phyloP scores from a whole-genome alignment of 1,140 invertebrate species.

The Monochamus saltuarius region DNA sequence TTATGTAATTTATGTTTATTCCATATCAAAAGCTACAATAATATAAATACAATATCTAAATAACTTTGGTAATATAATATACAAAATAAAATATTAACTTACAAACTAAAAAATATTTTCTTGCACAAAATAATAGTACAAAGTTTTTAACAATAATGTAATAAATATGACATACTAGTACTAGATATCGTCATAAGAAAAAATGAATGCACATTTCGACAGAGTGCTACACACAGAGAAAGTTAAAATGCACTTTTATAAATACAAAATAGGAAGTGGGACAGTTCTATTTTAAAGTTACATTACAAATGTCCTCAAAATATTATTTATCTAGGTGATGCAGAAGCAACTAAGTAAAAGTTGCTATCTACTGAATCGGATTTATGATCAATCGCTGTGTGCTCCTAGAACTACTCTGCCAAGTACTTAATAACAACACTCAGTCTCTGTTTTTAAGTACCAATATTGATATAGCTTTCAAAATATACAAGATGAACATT shows the following conservation, averaged over 20 bases:
- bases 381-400: neutral
- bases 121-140: conserved; percentile 10
- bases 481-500: conserved; percentile 30
- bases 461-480: conserved; percentile 6
- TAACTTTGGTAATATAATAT: conserved; percentile 32
- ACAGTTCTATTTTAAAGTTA: neutral
- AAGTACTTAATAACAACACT: conserved; percentile 11
- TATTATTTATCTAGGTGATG: conserved; percentile 11
- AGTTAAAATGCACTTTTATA: neutral
- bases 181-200: neutral
- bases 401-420: neutral
- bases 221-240: no score
- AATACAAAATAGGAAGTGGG: neutral
- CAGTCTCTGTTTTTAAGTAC: conserved; percentile 14
- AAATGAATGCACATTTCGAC: no score
- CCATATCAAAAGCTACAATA: conserved; percentile 36
- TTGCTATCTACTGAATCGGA: no score
- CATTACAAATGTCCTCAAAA: conserved; percentile 5
- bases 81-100: conserved; percentile 16
- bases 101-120: neutral
- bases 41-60: conserved; percentile 32
- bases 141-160: conserved; percentile 7
- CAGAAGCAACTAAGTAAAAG: neutral
- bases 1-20: conserved; percentile 19
- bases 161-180: neutral